Evolutionary conservation across 1,140 invertebrate genomes (phyloP), one percentile per base, ranked within the genome.

Genomic region (Mizuhopecten yessoensis): DNA sequence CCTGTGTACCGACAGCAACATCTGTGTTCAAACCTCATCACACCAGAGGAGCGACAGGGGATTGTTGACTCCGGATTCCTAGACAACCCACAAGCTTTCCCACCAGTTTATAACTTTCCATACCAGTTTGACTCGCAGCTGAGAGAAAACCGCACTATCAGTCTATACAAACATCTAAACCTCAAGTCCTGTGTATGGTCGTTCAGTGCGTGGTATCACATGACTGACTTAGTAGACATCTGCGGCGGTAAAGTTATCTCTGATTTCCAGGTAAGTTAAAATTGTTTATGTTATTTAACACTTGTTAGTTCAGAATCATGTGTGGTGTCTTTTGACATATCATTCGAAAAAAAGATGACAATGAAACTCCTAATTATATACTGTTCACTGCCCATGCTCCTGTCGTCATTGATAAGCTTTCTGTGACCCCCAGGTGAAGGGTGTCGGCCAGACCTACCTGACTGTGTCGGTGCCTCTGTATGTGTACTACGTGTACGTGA

Each of bases 181-280:
- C 91, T 97, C 34, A 96, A 96, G 89, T 95, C 92, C 17, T 97
- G 97, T 92, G 93, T 95, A 86, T 97, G 97, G 97, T 96, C 92
- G 57, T 97, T 97, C 93, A 95, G 96, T 92, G 97, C 96, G 20
- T 97, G 96, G 96, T 97, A 96, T 94, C 95, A 96, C 90, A 96
- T 97, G 96, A 95, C 96, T 11, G 96, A 97, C 89, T 93, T 97
- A 87, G 95, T 97, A 33, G 96, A 97, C 92, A 93, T 96, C 2
- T 97, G 97, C 94, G 97, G 97, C 34, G 97, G 97, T 87, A 94
- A 95, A 42, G 94, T 97, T 20, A 94, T 95, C 5, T 96, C 97
- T 7, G 96, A 97, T 93, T 97, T 97, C 91, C 93, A 92, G 92
- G 92, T 92, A 91, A 86, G 17, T n/a, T 9, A 17, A 45, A 45